Evolutionary conservation across 2,797 vertebrate species (phyloP).

Genomic region (Luscinia megarhynchos): DNA sequence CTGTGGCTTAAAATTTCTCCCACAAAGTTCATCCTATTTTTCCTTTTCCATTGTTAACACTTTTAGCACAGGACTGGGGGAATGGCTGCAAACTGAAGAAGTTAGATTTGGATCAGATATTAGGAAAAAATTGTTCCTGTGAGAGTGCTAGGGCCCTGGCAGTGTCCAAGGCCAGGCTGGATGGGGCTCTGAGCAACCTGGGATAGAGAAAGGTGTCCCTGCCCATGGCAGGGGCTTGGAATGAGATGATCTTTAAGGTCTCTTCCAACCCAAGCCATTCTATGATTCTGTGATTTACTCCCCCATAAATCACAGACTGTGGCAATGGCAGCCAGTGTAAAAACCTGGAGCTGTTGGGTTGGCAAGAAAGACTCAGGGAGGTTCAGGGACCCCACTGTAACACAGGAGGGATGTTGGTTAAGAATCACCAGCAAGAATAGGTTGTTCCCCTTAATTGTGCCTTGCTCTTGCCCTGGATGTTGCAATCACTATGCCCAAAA

Average conservation of each 20-base stretch:
- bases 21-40: not conserved
- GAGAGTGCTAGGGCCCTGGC: not conserved
- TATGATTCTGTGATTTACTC: not conserved
- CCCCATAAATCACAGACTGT: not conserved
- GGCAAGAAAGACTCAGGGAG: not conserved
- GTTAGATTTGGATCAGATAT: not conserved
- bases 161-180: not conserved
- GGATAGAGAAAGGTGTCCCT: not conserved
- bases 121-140: not conserved
- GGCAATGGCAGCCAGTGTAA: not conserved
- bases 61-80: not conserved
- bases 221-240: not conserved
- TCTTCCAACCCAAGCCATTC: not conserved
- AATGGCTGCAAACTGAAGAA: not conserved
- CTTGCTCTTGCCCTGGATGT: not conserved
- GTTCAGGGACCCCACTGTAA: not conserved
- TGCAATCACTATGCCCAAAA: not conserved
- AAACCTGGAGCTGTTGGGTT: not conserved
- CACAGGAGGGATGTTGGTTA: rapidly evolving
- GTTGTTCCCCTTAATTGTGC: not conserved
- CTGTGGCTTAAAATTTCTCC: not conserved
- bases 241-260: not conserved
- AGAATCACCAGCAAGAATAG: not conserved
- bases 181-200: not conserved
- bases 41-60: not conserved